phyloP scores from a whole-genome alignment of 2,113 vertebrate species.

The Pomatorhinus ruficollis region DNA sequence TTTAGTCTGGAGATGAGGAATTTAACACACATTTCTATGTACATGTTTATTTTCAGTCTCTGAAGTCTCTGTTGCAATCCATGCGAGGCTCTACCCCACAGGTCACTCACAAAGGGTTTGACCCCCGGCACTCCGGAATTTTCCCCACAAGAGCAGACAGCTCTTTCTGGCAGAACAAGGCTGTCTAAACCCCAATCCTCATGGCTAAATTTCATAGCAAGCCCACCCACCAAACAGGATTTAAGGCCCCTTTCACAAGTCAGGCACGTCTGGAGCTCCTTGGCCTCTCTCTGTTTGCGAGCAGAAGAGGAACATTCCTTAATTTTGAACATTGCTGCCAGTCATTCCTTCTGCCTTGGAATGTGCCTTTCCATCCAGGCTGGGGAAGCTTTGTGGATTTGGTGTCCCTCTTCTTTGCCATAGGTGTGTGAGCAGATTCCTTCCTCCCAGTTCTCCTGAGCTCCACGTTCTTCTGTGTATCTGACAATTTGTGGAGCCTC shows the following conservation, averaged over 20 bases:
- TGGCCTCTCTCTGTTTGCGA: background rate
- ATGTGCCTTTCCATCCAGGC: background rate
- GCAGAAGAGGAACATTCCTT: background rate
- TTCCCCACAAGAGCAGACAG: background rate
- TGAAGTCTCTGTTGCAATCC: background rate
- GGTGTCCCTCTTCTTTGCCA: background rate
- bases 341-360: background rate
- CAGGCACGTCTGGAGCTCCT: rapidly evolving
- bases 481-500: background rate
- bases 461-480: background rate
- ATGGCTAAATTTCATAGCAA: background rate
- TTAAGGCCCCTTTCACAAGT: background rate
- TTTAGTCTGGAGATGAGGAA: background rate
- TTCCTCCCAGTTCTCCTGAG: background rate
- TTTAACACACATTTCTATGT: background rate
- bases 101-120: background rate
- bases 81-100: background rate
- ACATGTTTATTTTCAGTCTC: background rate
- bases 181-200: background rate
- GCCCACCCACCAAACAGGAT: background rate
- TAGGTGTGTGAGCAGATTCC: background rate
- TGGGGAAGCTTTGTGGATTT: background rate
- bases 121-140: background rate
- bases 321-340: background rate
- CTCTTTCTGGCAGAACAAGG: background rate